Evolutionary conservation across 1,140 invertebrate genomes (phyloP).

Genomic region (Drosophila kepulauana): DNA sequence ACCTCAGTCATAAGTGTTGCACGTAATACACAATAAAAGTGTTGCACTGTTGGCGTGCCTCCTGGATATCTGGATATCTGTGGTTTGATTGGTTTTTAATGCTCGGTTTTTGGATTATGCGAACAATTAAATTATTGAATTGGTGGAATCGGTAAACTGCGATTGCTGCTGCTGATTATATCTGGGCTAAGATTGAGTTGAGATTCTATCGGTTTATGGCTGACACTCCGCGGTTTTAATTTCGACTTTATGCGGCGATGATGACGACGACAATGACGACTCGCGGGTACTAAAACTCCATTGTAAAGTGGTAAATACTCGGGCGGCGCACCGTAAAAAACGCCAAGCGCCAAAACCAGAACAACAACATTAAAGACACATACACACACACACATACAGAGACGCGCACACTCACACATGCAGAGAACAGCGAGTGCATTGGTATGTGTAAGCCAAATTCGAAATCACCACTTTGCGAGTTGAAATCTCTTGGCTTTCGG

Average conservation of each 20-base stretch:
- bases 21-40: background rate
- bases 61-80: background rate
- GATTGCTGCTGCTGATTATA: constrained; percentile 59
- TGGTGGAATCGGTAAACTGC: constrained; percentile 27
- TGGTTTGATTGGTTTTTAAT: background rate
- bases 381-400: constrained; percentile 14
- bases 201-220: constrained; percentile 73
- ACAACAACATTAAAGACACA: constrained; percentile 70
- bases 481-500: constrained; percentile 72
- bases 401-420: background rate
- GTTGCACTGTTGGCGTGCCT: background rate
- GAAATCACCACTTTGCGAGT: constrained; percentile 80
- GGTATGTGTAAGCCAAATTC: constrained; percentile 61
- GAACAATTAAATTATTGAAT: constrained; percentile 40
- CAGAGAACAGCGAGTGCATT: constrained; percentile 15
- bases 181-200: constrained; percentile 57
- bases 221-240: constrained; percentile 81
- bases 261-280: constrained; percentile 83
- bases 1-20: constrained; percentile 4
- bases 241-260: constrained; percentile 83
- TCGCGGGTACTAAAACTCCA: constrained; percentile 82
- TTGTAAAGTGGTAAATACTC: constrained; percentile 84
- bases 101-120: constrained; percentile 11
- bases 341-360: constrained; percentile 82
- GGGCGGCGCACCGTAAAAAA: constrained; percentile 82